These are phyloP conservation scores for Progne subis DNA, from an alignment of 2,113 vertebrate genomes.

Conservation along the genomic window DNA sequence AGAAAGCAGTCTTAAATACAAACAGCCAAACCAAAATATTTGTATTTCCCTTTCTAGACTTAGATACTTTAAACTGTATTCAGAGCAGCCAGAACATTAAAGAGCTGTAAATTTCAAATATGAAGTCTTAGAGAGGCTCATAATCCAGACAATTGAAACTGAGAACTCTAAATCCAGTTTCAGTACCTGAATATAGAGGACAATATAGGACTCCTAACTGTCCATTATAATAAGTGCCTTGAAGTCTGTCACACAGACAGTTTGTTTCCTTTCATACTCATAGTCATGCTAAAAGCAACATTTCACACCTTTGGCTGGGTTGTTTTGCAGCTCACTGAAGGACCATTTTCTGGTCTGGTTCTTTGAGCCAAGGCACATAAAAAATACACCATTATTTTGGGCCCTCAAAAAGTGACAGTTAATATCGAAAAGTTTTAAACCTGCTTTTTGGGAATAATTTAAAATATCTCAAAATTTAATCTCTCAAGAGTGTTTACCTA, in stretches of 20 bases:
- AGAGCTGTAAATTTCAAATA: neutral
- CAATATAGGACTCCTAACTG: neutral
- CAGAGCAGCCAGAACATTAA: neutral
- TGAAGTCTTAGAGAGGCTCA: neutral
- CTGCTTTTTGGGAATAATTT: neutral
- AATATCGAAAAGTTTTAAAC: neutral
- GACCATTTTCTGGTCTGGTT: neutral
- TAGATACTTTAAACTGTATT: neutral
- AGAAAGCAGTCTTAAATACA: neutral
- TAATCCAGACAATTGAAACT: neutral
- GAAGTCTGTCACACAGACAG: neutral
- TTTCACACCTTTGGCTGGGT: neutral
- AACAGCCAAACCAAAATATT: neutral
- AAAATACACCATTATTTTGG: neutral
- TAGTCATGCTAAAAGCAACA: neutral
- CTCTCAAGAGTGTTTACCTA: neutral
- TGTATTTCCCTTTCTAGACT: neutral
- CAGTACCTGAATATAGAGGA: neutral
- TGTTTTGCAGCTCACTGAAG: neutral
- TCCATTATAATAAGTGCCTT: neutral
- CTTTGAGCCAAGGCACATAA: neutral
- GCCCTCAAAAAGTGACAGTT: neutral
- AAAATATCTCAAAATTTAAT: neutral
- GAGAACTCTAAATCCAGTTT: neutral
- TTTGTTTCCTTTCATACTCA: neutral